Conservation (phyloP, 2,113 vertebrate genomes). For the Callorhinus ursinus region DNA sequence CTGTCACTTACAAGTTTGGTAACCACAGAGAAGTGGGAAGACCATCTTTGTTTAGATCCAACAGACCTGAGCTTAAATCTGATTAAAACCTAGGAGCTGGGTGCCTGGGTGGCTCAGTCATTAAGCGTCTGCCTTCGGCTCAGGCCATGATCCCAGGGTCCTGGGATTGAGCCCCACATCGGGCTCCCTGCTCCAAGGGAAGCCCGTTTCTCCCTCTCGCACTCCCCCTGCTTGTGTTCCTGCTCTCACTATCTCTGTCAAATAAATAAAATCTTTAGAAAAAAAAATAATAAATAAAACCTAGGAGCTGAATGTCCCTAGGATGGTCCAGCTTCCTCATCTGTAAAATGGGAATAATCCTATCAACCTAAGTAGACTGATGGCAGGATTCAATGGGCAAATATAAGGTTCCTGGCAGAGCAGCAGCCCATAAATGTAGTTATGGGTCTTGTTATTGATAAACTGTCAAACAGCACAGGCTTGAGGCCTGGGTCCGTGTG, state of each 20-base stretch:
- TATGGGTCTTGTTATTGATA: background rate
- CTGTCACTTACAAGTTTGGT: background rate
- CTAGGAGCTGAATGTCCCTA: background rate
- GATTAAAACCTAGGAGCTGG: conserved; percentile 7
- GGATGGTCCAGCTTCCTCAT: background rate
- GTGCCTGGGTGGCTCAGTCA: too few relatives aligned
- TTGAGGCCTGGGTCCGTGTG: background rate
- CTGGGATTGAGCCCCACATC: too few relatives aligned
- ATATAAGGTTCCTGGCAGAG: background rate
- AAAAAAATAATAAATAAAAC: background rate
- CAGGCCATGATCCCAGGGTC: too few relatives aligned
- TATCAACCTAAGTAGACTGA: background rate
- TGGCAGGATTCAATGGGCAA: background rate
- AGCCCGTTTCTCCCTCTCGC: too few relatives aligned
- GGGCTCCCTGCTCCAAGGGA: too few relatives aligned
- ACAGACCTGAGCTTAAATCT: conserved; percentile 14
- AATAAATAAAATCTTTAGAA: too few relatives aligned
- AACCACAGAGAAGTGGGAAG: background rate
- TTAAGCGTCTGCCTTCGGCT: too few relatives aligned
- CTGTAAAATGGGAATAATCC: conserved; percentile 39
- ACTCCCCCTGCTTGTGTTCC: too few relatives aligned
- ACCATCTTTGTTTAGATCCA: background rate
- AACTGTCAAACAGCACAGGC: background rate
- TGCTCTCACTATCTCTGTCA: too few relatives aligned
- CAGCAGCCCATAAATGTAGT: background rate